Evolutionary conservation across 2,797 vertebrate genomes (phyloP).

Genomic region (Chelonia mydas): DNA sequence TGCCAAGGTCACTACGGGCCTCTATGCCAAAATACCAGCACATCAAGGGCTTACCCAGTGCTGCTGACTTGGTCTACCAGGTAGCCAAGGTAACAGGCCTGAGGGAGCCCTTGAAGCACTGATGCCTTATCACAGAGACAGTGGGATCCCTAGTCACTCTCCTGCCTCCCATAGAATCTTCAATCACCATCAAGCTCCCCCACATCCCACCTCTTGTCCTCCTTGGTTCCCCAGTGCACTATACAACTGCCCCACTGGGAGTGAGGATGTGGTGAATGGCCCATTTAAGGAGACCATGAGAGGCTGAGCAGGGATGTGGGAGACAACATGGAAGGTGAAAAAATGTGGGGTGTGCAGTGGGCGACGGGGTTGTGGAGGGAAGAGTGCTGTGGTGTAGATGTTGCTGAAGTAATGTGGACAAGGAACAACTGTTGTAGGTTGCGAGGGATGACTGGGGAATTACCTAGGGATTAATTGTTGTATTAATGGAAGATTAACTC

Average conservation of each 20-base stretch:
- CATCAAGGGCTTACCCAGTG: neutral
- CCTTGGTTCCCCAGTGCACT: neutral
- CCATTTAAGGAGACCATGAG: neutral
- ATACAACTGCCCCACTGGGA: neutral
- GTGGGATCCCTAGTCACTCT: neutral
- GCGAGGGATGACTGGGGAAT: neutral
- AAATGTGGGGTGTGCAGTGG: neutral
- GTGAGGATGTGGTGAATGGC: neutral
- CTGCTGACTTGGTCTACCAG: neutral
- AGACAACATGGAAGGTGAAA: neutral
- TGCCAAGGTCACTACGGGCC: rapidly evolving
- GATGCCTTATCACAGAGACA: rapidly evolving
- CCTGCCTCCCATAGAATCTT: neutral
- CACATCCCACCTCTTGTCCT: neutral
- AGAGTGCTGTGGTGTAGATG: neutral
- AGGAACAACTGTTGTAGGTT: rapidly evolving
- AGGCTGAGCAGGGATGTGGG: neutral
- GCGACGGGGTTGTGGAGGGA: neutral
- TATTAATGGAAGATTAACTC: rapidly evolving
- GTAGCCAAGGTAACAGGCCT: neutral
- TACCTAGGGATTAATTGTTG: neutral
- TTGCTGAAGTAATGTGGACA: neutral
- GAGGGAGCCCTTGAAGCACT: rapidly evolving
- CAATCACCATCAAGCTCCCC: neutral
- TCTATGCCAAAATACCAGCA: neutral